Evolutionary conservation across 2,113 vertebrate genomes (phyloP).

Genomic region (Sula dactylatra): DNA sequence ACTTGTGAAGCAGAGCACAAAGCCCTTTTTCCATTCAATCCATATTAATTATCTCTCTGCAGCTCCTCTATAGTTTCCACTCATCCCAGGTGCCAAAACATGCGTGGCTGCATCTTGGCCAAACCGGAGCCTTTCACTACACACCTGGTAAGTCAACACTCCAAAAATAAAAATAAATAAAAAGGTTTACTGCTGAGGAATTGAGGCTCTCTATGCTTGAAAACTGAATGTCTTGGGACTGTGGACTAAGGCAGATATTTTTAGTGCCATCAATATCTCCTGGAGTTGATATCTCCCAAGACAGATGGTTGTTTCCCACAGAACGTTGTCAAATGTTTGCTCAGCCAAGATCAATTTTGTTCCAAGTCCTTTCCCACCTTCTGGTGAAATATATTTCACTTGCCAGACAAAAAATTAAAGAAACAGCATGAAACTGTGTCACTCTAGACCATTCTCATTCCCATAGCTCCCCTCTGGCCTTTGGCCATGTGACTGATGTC

Average conservation of each 20-base stretch:
- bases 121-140: neutral
- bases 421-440: constrained; percentile 27
- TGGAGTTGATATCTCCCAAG: constrained; percentile 60
- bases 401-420: constrained; percentile 70
- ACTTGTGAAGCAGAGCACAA: constrained; percentile 53
- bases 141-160: constrained; percentile 22
- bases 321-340: constrained; percentile 72
- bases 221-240: neutral
- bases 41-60: constrained; percentile 49
- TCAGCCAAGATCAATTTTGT: constrained; percentile 70
- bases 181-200: constrained; percentile 2
- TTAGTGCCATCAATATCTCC: constrained; percentile 65
- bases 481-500: neutral
- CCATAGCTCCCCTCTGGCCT: neutral
- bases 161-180: constrained; percentile 24
- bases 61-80: neutral
- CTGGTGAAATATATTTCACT: constrained; percentile 62
- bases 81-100: neutral
- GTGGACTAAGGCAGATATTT: constrained; percentile 57
- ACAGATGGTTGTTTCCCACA: constrained; percentile 70
- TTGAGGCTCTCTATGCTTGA: neutral
- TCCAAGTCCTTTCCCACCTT: constrained; percentile 72
- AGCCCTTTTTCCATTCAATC: constrained; percentile 40
- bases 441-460: neutral
- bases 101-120: neutral